Evolutionary conservation across 2,888 invertebrate species (phyloP), one percentile per base, ranked within the genome.

Genomic region (Micoletzkya japonica): DNA sequence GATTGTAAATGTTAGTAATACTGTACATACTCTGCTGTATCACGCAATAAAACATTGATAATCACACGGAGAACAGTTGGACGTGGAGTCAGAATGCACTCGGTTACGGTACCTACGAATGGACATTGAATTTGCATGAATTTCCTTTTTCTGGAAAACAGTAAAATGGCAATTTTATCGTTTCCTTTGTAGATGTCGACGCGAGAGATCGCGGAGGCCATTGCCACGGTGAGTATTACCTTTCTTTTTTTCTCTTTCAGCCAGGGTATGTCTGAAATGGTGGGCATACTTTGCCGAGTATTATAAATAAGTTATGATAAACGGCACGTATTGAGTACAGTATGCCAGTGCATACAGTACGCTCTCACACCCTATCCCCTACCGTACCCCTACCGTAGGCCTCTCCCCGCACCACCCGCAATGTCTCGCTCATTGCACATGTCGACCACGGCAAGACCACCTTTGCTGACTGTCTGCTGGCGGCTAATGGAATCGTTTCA

Each of bases 391-490:
- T n/a, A n/a, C n/a, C 77, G 66, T 70, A 82, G 81, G 77, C 76
- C 60, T 74, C 73, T 17, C 70, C 79, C 2, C 76, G 81, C 26
- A 70, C 75, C 24, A 78, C 85, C n/a, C 76, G 84, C 32, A 84
- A 84, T 72, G 81, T 85, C 20, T 85, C 83, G 70, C 76, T 84
- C 6, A 80, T 84, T 10, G 84, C 84, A 2, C 84, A 84, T 61
- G 84, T 84, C 2, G 84, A 84, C 66, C 84, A 84, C 67, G 84
- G 84, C 59, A 84, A 84, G 70, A 84, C 84, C 37, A 84, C 81
- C 30, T 74, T 83, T 10, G 84, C 83, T 17, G 84, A 84, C 60
- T 83, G 79, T 26, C 50, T 79, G 14, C 74, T 78, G 26, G 76
- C 79, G 50, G 72, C 74, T 4, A 79, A 79, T 70, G 74, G 77